phyloP scores from a whole-genome alignment of 2,888 invertebrate genomes.

The Kuschelorhynchus macadamiae region DNA sequence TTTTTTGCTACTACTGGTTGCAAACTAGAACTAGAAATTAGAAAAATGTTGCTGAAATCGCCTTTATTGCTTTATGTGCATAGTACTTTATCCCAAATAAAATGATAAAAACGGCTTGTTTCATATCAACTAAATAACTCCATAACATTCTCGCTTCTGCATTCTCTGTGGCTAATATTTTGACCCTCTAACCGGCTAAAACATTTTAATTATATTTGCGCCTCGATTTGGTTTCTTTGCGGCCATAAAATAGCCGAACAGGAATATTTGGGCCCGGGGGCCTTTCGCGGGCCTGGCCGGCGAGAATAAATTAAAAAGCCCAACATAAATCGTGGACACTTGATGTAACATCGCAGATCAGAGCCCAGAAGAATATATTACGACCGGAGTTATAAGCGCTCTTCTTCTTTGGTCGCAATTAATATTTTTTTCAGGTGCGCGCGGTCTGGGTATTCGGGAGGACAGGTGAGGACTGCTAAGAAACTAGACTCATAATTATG shows the following conservation, averaged over 20 bases:
- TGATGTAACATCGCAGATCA: slow-evolving; percentile 63
- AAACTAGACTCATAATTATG: not conserved
- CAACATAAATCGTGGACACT: slow-evolving; percentile 67
- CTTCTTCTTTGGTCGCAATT: slow-evolving; percentile 50
- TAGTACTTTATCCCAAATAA: no score
- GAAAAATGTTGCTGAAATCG: no score
- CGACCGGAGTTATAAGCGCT: slow-evolving; percentile 60
- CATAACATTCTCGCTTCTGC: not conserved
- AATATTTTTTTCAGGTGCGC: slow-evolving; percentile 47
- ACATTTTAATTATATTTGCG: slow-evolving; percentile 47
- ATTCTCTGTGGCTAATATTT: not conserved
- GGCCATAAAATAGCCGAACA: slow-evolving; percentile 47
- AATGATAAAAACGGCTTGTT: no score
- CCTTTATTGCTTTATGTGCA: no score
- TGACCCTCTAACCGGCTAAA: slow-evolving; percentile 23
- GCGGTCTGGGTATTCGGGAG: slow-evolving; percentile 4
- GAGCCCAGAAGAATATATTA: slow-evolving; percentile 62
- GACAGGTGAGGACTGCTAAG: not conserved
- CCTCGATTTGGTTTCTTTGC: slow-evolving; percentile 39
- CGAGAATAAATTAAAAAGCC: slow-evolving; percentile 67
- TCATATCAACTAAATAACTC: no score
- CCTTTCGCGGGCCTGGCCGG: slow-evolving; percentile 37
- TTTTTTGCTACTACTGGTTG: no score
- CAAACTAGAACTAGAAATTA: no score
- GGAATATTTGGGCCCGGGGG: slow-evolving; percentile 46